Conservation (phyloP, 2,797 vertebrate species). For the Semotilus atromaculatus region DNA sequence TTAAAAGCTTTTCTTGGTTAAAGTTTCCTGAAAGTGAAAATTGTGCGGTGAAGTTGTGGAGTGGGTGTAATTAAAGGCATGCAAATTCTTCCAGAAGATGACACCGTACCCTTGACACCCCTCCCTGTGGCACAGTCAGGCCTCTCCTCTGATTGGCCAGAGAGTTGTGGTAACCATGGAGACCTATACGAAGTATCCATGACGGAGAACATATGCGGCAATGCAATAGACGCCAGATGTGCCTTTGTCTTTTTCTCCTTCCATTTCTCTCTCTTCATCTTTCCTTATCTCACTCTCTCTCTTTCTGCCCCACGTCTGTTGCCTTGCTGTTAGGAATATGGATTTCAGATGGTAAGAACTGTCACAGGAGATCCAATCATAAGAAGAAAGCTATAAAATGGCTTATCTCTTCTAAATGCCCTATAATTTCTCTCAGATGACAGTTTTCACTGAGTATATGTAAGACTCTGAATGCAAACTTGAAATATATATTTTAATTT, state of each 20-base stretch:
- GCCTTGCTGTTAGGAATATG: slow-evolving; percentile 60
- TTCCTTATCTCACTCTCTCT: background rate
- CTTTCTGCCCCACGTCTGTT: background rate
- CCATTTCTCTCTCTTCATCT: slow-evolving; percentile 25
- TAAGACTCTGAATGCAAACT: background rate
- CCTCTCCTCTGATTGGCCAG: slow-evolving; percentile 64
- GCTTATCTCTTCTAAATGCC: slow-evolving; percentile 49
- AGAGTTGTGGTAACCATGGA: slow-evolving; percentile 59
- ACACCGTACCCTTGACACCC: slow-evolving; percentile 57
- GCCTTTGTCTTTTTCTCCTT: slow-evolving; percentile 54
- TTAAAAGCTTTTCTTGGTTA: slow-evolving; percentile 35
- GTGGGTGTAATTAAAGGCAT: slow-evolving; percentile 60
- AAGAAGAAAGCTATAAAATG: slow-evolving; percentile 61
- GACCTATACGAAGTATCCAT: slow-evolving; percentile 52
- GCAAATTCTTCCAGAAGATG: slow-evolving; percentile 53
- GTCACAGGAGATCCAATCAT: slow-evolving; percentile 62
- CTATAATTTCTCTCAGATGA: slow-evolving; percentile 62
- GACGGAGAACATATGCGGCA: slow-evolving; percentile 59
- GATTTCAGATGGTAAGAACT: slow-evolving; percentile 73
- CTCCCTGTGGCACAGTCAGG: slow-evolving; percentile 44
- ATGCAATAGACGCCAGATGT: slow-evolving; percentile 66
- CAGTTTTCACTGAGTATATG: slow-evolving; percentile 54
- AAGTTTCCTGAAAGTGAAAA: slow-evolving; percentile 54
- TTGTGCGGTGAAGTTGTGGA: slow-evolving; percentile 29
- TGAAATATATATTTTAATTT: background rate